Evolutionary conservation across 1,140 invertebrate species (phyloP).

Genomic region (Homarus americanus): DNA sequence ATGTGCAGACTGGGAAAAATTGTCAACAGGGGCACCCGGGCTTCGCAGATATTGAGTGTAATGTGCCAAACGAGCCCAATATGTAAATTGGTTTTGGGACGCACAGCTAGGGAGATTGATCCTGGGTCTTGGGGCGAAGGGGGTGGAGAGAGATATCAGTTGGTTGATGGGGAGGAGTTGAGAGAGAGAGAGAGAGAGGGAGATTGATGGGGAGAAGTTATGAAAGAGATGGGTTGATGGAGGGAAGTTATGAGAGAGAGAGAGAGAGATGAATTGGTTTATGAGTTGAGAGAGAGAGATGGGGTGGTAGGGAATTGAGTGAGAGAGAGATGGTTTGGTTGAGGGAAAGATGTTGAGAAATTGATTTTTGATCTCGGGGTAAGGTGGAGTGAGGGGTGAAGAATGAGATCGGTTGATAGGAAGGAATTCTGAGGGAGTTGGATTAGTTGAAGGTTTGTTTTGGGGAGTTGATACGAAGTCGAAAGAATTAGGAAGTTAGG

Average conservation of each 20-base stretch:
- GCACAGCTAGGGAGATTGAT: constrained; percentile 15
- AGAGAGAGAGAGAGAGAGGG: not conserved
- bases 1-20: not conserved
- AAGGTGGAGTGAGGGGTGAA: not conserved
- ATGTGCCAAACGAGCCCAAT: constrained; percentile 17
- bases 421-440: not conserved
- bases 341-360: not conserved
- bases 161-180: not conserved
- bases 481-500: no score
- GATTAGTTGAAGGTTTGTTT: not conserved
- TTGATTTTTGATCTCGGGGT: not conserved
- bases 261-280: not conserved
- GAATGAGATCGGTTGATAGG: not conserved
- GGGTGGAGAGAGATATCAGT: not conserved
- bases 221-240: not conserved
- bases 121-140: not conserved
- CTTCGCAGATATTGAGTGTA: constrained; percentile 26
- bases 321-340: not conserved
- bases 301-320: not conserved
- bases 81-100: constrained; percentile 33
- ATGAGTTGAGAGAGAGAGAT: not conserved
- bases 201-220: not conserved
- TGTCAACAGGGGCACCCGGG: not conserved
- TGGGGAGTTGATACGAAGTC: not conserved
- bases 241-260: not conserved